Percentiles rank a stretch among this genome's conserved stretches.
Evolutionary conservation across 2,113 vertebrate genomes (phyloP).

Genomic region (Strix aluco): DNA sequence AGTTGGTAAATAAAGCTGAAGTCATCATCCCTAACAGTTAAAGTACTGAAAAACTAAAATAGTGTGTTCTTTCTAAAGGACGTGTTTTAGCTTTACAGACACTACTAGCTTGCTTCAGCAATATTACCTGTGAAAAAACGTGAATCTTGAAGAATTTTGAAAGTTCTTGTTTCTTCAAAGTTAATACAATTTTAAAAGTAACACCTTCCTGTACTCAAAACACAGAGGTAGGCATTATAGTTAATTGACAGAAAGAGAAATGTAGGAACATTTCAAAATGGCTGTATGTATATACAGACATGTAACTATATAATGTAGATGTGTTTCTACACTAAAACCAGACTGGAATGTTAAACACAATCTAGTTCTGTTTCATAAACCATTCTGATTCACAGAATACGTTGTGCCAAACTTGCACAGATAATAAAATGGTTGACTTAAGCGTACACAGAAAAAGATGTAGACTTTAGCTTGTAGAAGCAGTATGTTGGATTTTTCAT

Average conservation of each 20-base stretch:
- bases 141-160: not conserved
- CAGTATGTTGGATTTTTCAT: not conserved
- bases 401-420: not conserved
- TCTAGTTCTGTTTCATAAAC: not conserved
- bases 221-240: not conserved
- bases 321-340: not conserved
- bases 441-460: not conserved
- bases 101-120: not conserved
- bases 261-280: not conserved
- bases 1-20: not conserved
- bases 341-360: not conserved
- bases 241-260: not conserved
- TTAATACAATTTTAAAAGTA: not conserved
- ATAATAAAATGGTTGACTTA: not conserved
- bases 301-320: not conserved
- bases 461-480: not conserved
- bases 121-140: not conserved
- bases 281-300: not conserved
- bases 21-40: not conserved
- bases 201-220: not conserved
- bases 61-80: not conserved
- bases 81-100: not conserved
- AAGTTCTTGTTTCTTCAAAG: not conserved
- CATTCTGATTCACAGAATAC: not conserved
- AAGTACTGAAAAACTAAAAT: not conserved